A percentile compares a stretch with the other conserved stretches of the same genome.
Evolutionary conservation across 2,797 vertebrate species (phyloP).

Genomic region (Pantherophis alleghaniensis): DNA sequence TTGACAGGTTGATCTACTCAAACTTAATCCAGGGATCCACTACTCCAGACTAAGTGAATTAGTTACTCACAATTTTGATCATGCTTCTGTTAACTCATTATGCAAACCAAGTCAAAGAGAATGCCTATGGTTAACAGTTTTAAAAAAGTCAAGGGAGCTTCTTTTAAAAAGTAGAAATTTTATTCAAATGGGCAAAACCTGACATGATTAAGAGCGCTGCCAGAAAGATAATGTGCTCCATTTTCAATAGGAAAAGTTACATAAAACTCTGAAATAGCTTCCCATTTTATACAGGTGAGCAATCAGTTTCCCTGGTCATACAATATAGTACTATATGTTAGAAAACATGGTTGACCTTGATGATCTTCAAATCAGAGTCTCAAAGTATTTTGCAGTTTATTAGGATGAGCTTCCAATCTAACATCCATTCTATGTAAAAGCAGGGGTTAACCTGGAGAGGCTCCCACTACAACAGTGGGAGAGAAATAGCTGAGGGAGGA

Average conservation of each 20-base stretch:
- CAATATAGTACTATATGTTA: background rate
- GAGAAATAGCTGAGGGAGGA: no score
- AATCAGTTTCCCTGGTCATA: background rate
- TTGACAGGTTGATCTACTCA: background rate
- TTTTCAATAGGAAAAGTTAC: background rate
- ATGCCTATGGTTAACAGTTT: background rate
- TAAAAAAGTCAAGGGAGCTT: background rate
- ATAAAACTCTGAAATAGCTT: background rate
- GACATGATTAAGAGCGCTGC: no score
- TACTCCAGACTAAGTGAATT: background rate
- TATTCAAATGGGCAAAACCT: background rate
- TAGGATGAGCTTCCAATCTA: no score
- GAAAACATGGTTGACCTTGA: background rate
- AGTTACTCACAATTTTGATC: background rate
- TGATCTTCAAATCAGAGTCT: background rate
- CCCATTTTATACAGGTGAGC: background rate
- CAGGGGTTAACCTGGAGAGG: no score
- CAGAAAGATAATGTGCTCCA: background rate
- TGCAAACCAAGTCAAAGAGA: background rate
- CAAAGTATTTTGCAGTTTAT: no score
- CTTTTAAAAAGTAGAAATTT: background rate
- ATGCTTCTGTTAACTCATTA: background rate
- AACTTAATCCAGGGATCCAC: background rate
- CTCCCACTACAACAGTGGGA: no score
- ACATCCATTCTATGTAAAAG: no score